Conservation (phyloP, 1,140 invertebrate species). For the Diachasmimorpha longicaudata region DNA sequence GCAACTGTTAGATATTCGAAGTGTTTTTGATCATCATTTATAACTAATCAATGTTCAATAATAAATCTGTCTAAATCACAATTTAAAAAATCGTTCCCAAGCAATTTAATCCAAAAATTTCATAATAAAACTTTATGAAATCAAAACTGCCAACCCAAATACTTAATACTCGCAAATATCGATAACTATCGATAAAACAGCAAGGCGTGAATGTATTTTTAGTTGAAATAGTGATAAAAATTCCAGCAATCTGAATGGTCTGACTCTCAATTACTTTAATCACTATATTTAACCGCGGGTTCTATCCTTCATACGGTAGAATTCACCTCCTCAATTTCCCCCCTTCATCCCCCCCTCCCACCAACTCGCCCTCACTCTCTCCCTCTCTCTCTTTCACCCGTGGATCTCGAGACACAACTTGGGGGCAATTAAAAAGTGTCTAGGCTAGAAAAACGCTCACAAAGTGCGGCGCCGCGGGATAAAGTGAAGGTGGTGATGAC, state of each 20-base stretch:
- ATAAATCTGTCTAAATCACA: too few species aligned
- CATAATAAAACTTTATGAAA: too few species aligned
- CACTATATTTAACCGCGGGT: neutral
- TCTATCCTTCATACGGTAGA: neutral
- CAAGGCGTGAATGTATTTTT: too few species aligned
- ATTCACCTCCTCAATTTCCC: neutral
- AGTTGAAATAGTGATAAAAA: neutral
- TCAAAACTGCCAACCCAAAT: too few species aligned
- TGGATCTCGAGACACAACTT: neutral
- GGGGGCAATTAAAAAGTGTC: constrained; percentile 3
- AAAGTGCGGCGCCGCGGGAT: constrained; percentile 6
- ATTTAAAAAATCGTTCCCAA: too few species aligned
- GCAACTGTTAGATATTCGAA: too few species aligned
- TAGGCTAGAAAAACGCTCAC: neutral
- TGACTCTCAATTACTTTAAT: constrained; percentile 7
- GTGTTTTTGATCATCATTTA: too few species aligned
- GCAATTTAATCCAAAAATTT: too few species aligned
- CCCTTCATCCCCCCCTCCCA: too few species aligned
- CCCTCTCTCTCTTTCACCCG: neutral
- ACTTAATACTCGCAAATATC: too few species aligned
- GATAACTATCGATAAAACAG: too few species aligned
- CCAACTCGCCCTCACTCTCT: neutral
- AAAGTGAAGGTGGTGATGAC: constrained; percentile 30
- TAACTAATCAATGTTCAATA: too few species aligned
- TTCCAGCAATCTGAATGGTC: neutral